Evolutionary conservation across 1,140 invertebrate species (phyloP).

Genomic region (Euura saliciscinereae): DNA sequence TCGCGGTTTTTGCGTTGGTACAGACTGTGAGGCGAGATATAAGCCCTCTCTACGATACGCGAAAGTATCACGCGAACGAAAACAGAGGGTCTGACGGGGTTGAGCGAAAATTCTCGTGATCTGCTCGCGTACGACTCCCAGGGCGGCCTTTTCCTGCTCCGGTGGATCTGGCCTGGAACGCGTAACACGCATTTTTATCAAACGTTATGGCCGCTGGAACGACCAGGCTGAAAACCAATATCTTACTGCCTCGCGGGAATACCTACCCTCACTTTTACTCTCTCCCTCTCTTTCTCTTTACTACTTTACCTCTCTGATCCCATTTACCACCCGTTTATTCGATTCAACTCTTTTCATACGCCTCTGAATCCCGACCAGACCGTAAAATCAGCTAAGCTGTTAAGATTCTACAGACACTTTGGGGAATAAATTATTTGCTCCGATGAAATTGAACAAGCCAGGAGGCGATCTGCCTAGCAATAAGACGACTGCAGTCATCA

Average conservation of each 20-base stretch:
- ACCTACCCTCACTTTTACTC: conserved; percentile 24
- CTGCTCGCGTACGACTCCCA: conserved; percentile 55
- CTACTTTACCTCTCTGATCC: not conserved
- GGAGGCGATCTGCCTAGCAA: conserved; percentile 21
- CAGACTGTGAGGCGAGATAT: not conserved
- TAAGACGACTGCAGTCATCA: conserved; percentile 10
- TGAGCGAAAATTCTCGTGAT: conserved; percentile 58
- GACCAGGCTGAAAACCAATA: conserved; percentile 60
- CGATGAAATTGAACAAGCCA: conserved; percentile 18
- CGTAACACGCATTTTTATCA: conserved; percentile 62
- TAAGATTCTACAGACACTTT: not conserved
- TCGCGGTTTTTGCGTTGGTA: not conserved
- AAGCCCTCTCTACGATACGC: not conserved
- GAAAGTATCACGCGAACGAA: conserved; percentile 3
- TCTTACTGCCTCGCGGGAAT: conserved; percentile 54
- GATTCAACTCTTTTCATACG: not conserved
- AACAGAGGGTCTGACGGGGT: conserved; percentile 2
- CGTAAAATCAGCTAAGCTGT: not conserved
- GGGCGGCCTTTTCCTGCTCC: conserved; percentile 50
- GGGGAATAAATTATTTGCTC: not conserved
- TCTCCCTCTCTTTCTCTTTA: conserved; percentile 19
- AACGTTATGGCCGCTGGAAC: conserved; percentile 59
- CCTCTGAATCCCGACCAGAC: not conserved
- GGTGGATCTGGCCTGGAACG: conserved; percentile 49
- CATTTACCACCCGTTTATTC: conserved; percentile 9